Evolutionary conservation across 2,113 vertebrate genomes (phyloP).

Genomic region (Donacobius atricapilla): DNA sequence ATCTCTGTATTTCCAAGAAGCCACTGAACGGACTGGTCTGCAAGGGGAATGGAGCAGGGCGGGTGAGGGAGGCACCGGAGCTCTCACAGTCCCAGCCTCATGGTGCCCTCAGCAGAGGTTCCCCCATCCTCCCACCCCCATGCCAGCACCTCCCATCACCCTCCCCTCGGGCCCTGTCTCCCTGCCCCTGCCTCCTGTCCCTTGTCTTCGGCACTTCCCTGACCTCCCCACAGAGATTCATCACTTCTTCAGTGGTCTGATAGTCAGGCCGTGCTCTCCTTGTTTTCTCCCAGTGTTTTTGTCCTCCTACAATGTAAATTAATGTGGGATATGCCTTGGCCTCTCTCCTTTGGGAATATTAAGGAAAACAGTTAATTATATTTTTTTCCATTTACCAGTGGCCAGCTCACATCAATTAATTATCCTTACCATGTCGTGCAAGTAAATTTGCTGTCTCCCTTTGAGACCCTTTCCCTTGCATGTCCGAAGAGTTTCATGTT

Average conservation of each 20-base stretch:
- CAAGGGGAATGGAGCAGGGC: fast-evolving
- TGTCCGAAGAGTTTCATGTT: constrained; percentile 17
- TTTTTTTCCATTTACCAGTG: neutral
- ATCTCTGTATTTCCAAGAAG: neutral
- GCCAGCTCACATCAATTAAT: constrained; percentile 25
- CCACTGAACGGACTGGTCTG: neutral
- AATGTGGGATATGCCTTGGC: neutral
- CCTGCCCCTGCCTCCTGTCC: neutral
- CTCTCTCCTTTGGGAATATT: constrained; percentile 31
- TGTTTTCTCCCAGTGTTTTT: neutral
- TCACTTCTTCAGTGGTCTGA: neutral
- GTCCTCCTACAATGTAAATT: neutral
- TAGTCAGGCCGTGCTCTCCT: neutral
- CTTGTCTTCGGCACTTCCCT: neutral
- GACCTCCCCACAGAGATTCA: neutral
- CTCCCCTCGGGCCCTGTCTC: fast-evolving
- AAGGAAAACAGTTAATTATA: constrained; percentile 23
- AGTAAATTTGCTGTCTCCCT: neutral
- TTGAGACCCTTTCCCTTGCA: neutral
- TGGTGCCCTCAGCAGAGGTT: neutral
- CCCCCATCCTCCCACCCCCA: neutral
- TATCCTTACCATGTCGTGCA: neutral
- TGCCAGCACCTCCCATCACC: fast-evolving
- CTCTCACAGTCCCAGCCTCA: neutral
- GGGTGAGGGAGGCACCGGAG: neutral